Evolutionary conservation across 1,140 invertebrate genomes (phyloP), one percentile per base, ranked within the genome.

Genomic region (Bombus sibiricus): DNA sequence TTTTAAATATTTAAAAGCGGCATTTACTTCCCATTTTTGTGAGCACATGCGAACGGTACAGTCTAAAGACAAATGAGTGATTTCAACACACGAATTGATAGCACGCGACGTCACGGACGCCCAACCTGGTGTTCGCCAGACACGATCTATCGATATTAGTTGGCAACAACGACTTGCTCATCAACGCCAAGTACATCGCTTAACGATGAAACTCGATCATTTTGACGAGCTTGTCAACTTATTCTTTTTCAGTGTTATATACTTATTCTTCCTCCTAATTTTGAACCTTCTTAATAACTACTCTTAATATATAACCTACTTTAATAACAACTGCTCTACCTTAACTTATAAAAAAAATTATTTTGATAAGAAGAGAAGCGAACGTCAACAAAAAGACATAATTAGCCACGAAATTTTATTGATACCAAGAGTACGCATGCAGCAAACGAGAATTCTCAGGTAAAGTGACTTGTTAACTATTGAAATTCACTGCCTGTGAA

Each of bases 111-210:
- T 62, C 53, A 85, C 34, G 28, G 62, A 66, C 53, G 53, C 32
- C 39, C 53, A 53, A 34, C 83, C 62, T 64, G 39, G 53, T n/a
- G 59, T 62, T 83, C 66, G 66, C 89, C 84, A 78, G 66, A 86
- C 73, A 39, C 75, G n/a, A 66, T 82, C 76, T 80, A 87, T 84
- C 91, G 87, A 90, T 91, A 88, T 80, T 88, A 88, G 83, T 90
- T 90, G 88, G 85, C 86, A 88, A 73, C 83, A 77, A 71, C 41
- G 66, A 86, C 43, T 62, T 74, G 82, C 68, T 62, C 74, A 43
- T 80, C 74, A 39, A 41, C 32, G 86, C 47, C 79, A 90, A 90
- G 82, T 80, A 83, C 81, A 87, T 83, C 85, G 8, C 18, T 37
- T 32, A 77, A n/a, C 74, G 68, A 47, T 83, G 66, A 73, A 78